These are phyloP conservation scores for Nibea coibor DNA, from an alignment of 2,113 vertebrate species.

Conservation along the genomic window DNA sequence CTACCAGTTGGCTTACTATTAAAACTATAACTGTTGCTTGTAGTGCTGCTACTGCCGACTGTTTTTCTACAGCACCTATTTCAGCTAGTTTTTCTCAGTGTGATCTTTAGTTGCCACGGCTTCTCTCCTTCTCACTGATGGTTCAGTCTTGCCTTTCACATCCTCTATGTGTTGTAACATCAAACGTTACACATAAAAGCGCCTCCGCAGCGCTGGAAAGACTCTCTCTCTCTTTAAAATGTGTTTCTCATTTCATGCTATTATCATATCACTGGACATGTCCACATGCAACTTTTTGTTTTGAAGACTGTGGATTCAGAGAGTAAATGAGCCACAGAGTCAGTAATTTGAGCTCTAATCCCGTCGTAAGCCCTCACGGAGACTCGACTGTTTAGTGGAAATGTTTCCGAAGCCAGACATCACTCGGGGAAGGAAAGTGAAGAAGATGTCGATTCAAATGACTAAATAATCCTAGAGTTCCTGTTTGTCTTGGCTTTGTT, in stretches of 20 bases:
- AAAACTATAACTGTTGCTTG: neutral
- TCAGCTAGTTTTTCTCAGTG: neutral
- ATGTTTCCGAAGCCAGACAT: slow-evolving; percentile 78
- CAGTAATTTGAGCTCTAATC: slow-evolving; percentile 81
- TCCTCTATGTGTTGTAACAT: slow-evolving; percentile 61
- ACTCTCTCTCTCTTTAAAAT: slow-evolving; percentile 67
- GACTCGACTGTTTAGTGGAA: slow-evolving; percentile 76
- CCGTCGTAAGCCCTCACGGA: slow-evolving; percentile 64
- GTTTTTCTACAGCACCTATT: neutral
- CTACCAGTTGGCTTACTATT: neutral
- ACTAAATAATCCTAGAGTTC: slow-evolving; percentile 68
- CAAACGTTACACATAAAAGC: slow-evolving; percentile 74
- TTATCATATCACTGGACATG: slow-evolving; percentile 80
- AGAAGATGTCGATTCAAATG: slow-evolving; percentile 76
- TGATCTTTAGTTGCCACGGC: neutral
- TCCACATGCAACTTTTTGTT: slow-evolving; percentile 77
- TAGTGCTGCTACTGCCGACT: neutral
- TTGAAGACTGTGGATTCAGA: slow-evolving; percentile 73
- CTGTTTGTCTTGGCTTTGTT: slow-evolving; percentile 76
- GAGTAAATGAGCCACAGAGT: slow-evolving; percentile 81
- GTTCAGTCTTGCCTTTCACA: slow-evolving; percentile 36
- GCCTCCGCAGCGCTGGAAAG: slow-evolving; percentile 44
- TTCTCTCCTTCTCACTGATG: slow-evolving; percentile 8
- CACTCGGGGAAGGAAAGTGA: slow-evolving; percentile 58
- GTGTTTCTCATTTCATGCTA: slow-evolving; percentile 82